These are phyloP conservation scores for Papilio xuthus DNA, from an alignment of 1,140 invertebrate species.

Conservation along the genomic window DNA sequence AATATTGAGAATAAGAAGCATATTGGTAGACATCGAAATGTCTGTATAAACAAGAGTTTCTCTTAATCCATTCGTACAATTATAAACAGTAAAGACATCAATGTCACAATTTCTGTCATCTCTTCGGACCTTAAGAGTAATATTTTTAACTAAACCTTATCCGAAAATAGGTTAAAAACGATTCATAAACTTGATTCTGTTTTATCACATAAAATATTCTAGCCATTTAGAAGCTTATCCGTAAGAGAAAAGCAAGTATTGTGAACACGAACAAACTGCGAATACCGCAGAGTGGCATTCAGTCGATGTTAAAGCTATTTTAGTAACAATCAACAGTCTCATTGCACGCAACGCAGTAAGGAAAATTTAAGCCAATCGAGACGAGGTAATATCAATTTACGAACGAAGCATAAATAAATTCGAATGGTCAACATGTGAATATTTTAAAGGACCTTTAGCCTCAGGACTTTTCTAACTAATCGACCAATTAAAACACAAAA, in stretches of 20 bases:
- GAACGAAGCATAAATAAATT: slow-evolving; percentile 16
- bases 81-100: too few relatives aligned
- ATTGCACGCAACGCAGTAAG: slow-evolving; percentile 32
- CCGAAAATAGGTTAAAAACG: background rate
- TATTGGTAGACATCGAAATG: too few relatives aligned
- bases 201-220: background rate
- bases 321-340: slow-evolving; percentile 26
- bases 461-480: background rate
- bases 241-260: background rate
- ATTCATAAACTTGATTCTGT: background rate
- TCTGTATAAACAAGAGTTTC: too few relatives aligned
- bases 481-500: too few relatives aligned
- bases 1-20: too few relatives aligned
- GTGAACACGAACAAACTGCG: background rate
- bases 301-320: slow-evolving; percentile 30
- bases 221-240: background rate
- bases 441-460: background rate
- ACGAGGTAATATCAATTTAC: slow-evolving; percentile 37
- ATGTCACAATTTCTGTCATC: too few relatives aligned
- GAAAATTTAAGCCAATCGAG: slow-evolving; percentile 27
- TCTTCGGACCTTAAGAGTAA: too few relatives aligned
- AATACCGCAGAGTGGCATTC: slow-evolving; percentile 21
- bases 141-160: too few relatives aligned
- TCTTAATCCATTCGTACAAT: too few relatives aligned
- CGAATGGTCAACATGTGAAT: background rate